Base-by-base conservation (phyloP, 2,888 invertebrate genomes). In the Hydrotaea diabolus region DNA sequence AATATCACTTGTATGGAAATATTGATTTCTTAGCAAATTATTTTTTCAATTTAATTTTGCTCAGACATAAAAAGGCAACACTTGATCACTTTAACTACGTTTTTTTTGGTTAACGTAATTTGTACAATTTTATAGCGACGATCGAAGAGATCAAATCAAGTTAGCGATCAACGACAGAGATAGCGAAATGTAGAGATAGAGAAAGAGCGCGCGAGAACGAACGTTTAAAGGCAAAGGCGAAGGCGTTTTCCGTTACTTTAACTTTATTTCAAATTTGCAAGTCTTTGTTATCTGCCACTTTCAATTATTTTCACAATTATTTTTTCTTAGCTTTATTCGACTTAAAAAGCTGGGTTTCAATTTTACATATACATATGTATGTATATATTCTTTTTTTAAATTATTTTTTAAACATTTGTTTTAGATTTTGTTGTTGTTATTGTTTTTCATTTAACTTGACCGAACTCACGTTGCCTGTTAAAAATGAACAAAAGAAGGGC, bases 61-160 rank as follows among this genome's bases (percentile, higher is more conserved):
- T 23, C 57, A 57, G 57, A 26, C 2, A 49, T 73, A 77, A 31
- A 76, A 85, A 85, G 82, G 85, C 79, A 85, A 85, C 82, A 79
- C 78, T 85, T 82, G 78, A 84, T 82, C 84, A 82, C 82, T 79
- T 36, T 73, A 69, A 39, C 26, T 59, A 77, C 49, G 17, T 57
- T 57, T 39, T 59, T 39, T n/a, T 23, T 59, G 15, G 17, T 75
- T 62, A 69, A 69, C 46, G 19, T 23, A 43, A 26, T 46, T 75
- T 59, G 43, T 75, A 31, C 62, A 46, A 49, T 46, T 62, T 21
- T 75, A 46, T 46, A 62, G 46, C 62, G 75, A 62, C 26, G 21
- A 46, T 23, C n/a, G 46, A 23, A 53, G 9, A 31, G n/a, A 31
- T 69, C 5, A 39, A 36, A 13, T 39, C 71, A 23, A 13, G 7